phyloP scores from a whole-genome alignment of 2,113 vertebrate genomes.

The Procavia capensis region DNA sequence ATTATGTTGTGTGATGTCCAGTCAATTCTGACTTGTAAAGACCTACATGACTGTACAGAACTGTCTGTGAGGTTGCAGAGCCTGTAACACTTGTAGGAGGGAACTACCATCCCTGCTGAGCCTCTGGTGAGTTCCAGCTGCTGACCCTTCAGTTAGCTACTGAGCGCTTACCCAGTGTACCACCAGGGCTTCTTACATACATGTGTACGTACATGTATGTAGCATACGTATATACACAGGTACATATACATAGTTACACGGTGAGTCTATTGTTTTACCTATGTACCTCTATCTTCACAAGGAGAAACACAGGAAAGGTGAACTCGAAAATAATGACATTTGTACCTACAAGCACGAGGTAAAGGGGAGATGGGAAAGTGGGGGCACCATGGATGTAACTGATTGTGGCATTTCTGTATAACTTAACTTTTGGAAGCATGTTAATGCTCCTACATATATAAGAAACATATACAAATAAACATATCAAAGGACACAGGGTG shows the following conservation, averaged over 20 bases:
- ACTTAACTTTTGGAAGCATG: neutral
- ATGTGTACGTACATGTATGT: too few relatives aligned
- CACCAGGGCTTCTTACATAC: too few relatives aligned
- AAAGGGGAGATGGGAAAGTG: neutral
- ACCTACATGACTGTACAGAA: too few relatives aligned
- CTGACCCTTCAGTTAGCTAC: too few relatives aligned
- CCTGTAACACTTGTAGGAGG: too few relatives aligned
- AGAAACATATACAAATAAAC: neutral
- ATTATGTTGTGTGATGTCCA: too few relatives aligned
- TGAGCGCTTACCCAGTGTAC: too few relatives aligned
- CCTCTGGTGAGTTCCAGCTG: too few relatives aligned
- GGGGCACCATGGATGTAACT: neutral
- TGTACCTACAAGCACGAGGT: neutral
- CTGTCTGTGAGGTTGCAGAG: too few relatives aligned
- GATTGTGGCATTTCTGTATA: neutral
- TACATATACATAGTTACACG: neutral
- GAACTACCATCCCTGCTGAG: too few relatives aligned
- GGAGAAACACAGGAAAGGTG: slow-evolving; percentile 15
- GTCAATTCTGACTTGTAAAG: too few relatives aligned
- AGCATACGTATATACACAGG: neutral
- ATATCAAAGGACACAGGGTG: neutral
- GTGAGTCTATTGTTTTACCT: neutral
- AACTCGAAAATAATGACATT: neutral
- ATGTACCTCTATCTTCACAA: neutral
- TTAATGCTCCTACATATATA: neutral